Conservation (phyloP, 2,113 vertebrate species). For the Vicugna pacos region DNA sequence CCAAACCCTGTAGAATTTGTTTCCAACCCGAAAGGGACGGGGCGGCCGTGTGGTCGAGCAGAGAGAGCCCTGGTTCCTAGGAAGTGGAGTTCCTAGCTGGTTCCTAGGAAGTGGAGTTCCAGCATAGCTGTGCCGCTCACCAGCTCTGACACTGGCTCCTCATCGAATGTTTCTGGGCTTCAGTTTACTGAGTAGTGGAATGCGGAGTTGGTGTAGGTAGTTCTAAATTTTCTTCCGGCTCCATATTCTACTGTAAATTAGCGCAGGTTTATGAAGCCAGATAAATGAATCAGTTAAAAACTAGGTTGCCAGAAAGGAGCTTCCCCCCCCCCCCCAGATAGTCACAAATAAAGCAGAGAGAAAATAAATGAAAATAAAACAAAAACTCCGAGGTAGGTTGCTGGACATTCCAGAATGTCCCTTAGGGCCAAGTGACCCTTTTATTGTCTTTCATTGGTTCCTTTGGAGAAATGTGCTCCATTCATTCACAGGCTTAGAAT, state of each 20-base stretch:
- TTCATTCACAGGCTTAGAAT: constrained; percentile 65
- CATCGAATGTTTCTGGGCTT: background rate
- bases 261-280: background rate
- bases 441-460: constrained; percentile 49
- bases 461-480: constrained; percentile 65
- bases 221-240: background rate
- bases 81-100: background rate
- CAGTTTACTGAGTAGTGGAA: background rate
- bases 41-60: background rate
- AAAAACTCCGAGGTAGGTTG: constrained; percentile 58
- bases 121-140: background rate
- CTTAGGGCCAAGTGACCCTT: constrained; percentile 53
- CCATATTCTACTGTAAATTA: background rate
- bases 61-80: accelerated
- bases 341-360: constrained; percentile 45
- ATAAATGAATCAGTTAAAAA: background rate
- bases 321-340: background rate
- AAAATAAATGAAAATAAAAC: constrained; percentile 47
- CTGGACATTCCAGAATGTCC: constrained; percentile 25
- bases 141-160: background rate
- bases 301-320: background rate
- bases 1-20: background rate
- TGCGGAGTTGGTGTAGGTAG: background rate
- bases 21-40: background rate
- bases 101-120: background rate